These are phyloP conservation scores for Channa striata DNA, from an alignment of 2,797 vertebrate species.

Conservation along the genomic window DNA sequence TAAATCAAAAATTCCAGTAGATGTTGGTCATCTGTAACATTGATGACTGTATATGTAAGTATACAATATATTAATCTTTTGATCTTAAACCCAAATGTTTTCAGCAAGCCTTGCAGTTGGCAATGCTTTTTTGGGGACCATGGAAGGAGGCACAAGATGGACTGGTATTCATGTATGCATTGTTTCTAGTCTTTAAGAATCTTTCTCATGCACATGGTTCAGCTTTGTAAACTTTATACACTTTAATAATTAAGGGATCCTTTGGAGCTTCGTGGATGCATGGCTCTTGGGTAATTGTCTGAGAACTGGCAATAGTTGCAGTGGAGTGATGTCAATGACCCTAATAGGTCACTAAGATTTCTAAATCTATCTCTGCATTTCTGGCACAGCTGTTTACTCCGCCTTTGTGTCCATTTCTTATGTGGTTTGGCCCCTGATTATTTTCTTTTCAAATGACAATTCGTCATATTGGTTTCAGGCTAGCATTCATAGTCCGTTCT, in stretches of 20 bases:
- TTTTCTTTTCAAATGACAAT: conserved; percentile 13
- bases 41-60: no score
- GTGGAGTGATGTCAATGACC: conserved; percentile 56
- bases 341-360: conserved; percentile 42
- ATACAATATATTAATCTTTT: no score
- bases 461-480: conserved; percentile 34
- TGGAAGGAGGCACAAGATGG: not conserved
- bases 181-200: conserved; percentile 1
- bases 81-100: no score
- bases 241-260: conserved; percentile 5
- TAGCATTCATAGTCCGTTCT: conserved; percentile 38
- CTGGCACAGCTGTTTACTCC: conserved; percentile 41
- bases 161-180: conserved; percentile 1
- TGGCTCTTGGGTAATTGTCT: conserved; percentile 31
- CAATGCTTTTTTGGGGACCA: not conserved
- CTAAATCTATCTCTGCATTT: conserved; percentile 57
- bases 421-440: conserved; percentile 7
- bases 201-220: conserved; percentile 8
- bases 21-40: no score
- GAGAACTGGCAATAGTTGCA: conserved; percentile 52
- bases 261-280: conserved; percentile 19
- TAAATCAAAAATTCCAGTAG: no score
- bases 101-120: no score
- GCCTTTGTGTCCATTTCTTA: conserved; percentile 52
- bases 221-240: conserved; percentile 22